These are phyloP conservation scores for Phocides pigmalion DNA, from an alignment of 1,140 invertebrate genomes.

Conservation along the genomic window DNA sequence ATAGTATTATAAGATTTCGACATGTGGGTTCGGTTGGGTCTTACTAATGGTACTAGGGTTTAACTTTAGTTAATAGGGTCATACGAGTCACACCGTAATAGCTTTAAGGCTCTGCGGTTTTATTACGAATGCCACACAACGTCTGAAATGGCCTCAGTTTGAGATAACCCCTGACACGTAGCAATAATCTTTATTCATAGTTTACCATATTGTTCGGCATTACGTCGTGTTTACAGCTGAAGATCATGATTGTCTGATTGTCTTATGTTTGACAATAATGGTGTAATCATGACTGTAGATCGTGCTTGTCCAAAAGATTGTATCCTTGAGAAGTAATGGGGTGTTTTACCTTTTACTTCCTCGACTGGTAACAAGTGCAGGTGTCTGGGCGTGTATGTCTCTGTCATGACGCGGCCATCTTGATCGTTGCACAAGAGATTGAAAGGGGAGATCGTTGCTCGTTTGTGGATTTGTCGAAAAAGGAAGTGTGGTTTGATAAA, in stretches of 20 bases:
- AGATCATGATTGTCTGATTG: conserved; percentile 31
- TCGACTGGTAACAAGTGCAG: conserved; percentile 12
- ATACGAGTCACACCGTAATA: conserved; percentile 25
- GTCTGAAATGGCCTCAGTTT: conserved; percentile 5
- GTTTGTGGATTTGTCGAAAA: too few relatives aligned
- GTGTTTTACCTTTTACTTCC: conserved; percentile 31
- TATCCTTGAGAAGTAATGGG: conserved; percentile 30
- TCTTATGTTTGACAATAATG: conserved; percentile 27
- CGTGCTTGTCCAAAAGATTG: conserved; percentile 26
- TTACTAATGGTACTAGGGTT: conserved; percentile 21
- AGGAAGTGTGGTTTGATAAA: too few relatives aligned
- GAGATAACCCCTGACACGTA: conserved; percentile 26
- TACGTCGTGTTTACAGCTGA: conserved; percentile 14
- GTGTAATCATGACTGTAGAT: conserved; percentile 30
- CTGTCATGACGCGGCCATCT: conserved; percentile 16
- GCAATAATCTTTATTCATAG: conserved; percentile 32
- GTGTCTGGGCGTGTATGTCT: conserved; percentile 17
- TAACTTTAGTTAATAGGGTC: conserved; percentile 34
- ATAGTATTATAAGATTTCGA: conserved; percentile 19
- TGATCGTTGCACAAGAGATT: background rate
- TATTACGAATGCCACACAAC: background rate
- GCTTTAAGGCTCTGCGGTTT: conserved; percentile 8
- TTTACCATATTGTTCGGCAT: conserved; percentile 26
- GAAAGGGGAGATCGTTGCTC: too few relatives aligned
- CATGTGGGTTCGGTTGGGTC: conserved; percentile 8